These are phyloP conservation scores for Chiloscyllium punctatum DNA, from an alignment of 2,797 vertebrate species.

Conservation along the genomic window DNA sequence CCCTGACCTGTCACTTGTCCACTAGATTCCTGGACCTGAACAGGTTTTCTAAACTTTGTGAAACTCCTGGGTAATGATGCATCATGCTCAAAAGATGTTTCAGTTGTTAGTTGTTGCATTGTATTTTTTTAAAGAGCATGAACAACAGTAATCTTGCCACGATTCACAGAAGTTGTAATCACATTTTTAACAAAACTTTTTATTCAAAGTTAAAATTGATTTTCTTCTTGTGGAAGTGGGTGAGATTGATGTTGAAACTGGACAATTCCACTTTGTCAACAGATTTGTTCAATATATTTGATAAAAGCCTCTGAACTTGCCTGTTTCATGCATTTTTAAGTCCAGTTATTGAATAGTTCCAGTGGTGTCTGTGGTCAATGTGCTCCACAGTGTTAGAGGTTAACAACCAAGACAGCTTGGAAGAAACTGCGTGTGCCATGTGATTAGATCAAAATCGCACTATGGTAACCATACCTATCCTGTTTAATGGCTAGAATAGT, in stretches of 20 bases:
- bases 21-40: no score
- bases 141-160: slow-evolving; percentile 32
- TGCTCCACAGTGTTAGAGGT: neutral
- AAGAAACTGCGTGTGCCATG: neutral
- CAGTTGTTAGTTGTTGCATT: slow-evolving; percentile 38
- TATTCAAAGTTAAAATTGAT: slow-evolving; percentile 43
- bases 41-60: neutral
- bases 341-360: slow-evolving; percentile 55
- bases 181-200: slow-evolving; percentile 38
- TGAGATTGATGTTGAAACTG: slow-evolving; percentile 35
- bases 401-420: neutral
- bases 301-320: neutral
- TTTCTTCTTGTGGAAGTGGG: slow-evolving; percentile 27
- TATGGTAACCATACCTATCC: neutral
- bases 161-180: slow-evolving; percentile 43
- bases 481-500: neutral
- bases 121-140: slow-evolving; percentile 32
- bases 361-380: slow-evolving; percentile 43
- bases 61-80: slow-evolving; percentile 10
- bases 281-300: neutral
- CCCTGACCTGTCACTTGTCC: no score
- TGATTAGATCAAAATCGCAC: neutral
- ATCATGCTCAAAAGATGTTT: neutral
- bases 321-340: slow-evolving; percentile 39
- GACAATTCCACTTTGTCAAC: neutral